Evolutionary conservation across 2,113 vertebrate genomes (phyloP).

Genomic region (Rhineura floridana): DNA sequence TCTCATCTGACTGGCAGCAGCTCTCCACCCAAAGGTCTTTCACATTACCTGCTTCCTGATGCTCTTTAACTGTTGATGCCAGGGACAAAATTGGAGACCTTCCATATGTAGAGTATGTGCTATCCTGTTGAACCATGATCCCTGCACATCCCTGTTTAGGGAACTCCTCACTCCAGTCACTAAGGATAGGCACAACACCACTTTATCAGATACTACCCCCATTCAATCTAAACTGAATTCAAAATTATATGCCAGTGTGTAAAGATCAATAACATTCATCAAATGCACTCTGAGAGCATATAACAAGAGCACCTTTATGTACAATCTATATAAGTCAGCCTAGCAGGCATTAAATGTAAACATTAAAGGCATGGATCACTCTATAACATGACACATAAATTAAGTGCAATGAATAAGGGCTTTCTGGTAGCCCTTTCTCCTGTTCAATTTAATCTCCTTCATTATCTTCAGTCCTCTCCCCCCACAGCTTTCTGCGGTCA

Average conservation of each 20-base stretch:
- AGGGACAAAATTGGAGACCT: too few relatives aligned
- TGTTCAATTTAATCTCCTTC: not conserved
- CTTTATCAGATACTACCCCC: not conserved
- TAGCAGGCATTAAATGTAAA: not conserved
- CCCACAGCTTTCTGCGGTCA: fast-evolving
- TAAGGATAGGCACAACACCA: not conserved
- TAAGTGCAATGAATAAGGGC: not conserved
- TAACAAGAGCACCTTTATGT: not conserved
- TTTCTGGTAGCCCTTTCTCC: not conserved
- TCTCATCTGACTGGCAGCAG: not conserved
- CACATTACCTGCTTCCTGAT: too few relatives aligned
- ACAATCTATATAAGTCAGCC: not conserved
- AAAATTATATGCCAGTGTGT: not conserved
- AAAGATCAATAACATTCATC: not conserved
- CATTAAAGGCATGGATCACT: not conserved
- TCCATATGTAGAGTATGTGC: too few relatives aligned
- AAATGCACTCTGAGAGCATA: not conserved
- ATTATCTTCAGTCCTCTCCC: not conserved
- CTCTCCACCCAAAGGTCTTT: not conserved
- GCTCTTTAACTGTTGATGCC: too few relatives aligned
- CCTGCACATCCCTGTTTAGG: not conserved
- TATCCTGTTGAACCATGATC: not conserved
- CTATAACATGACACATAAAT: not conserved
- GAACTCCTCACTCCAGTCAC: not conserved
- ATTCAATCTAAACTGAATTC: not conserved